These are phyloP conservation scores for Rhinopomastus cyanomelas DNA, from an alignment of 2,113 vertebrate genomes.

Conservation along the genomic window DNA sequence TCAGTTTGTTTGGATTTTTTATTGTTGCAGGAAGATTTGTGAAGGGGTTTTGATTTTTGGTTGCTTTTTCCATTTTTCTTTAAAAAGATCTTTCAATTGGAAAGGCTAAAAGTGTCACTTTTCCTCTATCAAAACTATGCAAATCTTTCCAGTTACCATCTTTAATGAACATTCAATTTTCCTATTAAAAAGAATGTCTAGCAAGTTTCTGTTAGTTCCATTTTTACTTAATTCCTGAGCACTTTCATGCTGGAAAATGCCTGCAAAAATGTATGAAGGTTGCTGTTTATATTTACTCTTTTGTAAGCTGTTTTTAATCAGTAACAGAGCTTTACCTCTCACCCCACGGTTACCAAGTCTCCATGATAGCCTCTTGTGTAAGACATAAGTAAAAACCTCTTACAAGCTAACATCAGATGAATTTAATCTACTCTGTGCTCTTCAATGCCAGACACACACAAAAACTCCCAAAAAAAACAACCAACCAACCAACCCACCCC, in stretches of 20 bases:
- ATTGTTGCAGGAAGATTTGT: not conserved
- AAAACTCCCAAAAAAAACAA: not conserved
- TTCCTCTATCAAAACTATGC: not conserved
- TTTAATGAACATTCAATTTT: not conserved
- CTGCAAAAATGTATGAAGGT: not conserved
- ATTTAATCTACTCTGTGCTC: not conserved
- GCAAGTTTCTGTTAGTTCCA: not conserved
- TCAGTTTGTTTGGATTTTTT: not conserved
- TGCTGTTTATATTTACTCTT: not conserved
- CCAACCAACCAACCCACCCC: too few relatives aligned
- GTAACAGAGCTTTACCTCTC: slow-evolving; percentile 60
- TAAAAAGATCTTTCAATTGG: not conserved
- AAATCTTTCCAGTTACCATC: not conserved
- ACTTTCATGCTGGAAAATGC: not conserved
- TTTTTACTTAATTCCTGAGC: not conserved
- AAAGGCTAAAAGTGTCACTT: not conserved
- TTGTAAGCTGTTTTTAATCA: slow-evolving; percentile 46
- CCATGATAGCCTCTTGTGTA: slow-evolving; percentile 21
- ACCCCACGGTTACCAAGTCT: slow-evolving; percentile 36
- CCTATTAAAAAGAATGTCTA: not conserved
- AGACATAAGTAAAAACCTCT: slow-evolving; percentile 13
- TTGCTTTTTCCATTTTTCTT: not conserved
- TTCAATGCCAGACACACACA: not conserved
- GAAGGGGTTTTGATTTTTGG: rapidly evolving
- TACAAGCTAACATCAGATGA: not conserved